Percentiles rank a stretch among this genome's conserved stretches.
phyloP scores from a whole-genome alignment of 2,797 vertebrate species.

The Carapus acus region DNA sequence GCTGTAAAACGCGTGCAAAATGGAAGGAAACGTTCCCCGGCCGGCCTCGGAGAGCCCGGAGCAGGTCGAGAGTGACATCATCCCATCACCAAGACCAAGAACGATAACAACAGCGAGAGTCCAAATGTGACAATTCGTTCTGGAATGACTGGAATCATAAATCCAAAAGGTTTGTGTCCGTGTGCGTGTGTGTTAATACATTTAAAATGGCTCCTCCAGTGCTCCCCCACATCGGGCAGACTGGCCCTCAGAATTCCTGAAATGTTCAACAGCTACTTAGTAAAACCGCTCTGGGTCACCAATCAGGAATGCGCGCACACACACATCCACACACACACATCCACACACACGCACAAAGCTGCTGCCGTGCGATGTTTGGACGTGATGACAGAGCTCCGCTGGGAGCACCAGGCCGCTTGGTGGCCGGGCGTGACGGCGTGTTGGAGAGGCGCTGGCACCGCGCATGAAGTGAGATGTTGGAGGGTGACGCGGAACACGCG shows the following conservation, averaged over 20 bases:
- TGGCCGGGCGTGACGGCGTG: slow-evolving; percentile 47
- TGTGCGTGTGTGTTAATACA: slow-evolving; percentile 37
- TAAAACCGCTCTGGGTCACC: slow-evolving; percentile 40
- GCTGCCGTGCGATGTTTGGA: slow-evolving; percentile 52
- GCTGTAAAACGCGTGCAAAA: slow-evolving; percentile 14
- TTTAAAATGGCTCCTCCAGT: slow-evolving; percentile 26
- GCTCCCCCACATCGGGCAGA: slow-evolving; percentile 38
- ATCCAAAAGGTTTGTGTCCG: too few species aligned
- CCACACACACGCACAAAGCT: too few species aligned
- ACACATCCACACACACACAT: too few species aligned
- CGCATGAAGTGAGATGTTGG: slow-evolving; percentile 23
- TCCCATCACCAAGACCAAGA: too few species aligned
- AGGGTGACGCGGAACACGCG: slow-evolving; percentile 12
- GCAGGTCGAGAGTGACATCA: too few species aligned
- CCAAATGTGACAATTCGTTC: too few species aligned
- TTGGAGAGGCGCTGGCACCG: slow-evolving; percentile 7
- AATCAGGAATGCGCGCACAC: slow-evolving; percentile 65
- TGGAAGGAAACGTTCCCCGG: too few species aligned
- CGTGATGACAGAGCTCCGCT: slow-evolving; percentile 61
- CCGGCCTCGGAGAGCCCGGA: too few species aligned
- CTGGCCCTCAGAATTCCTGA: slow-evolving; percentile 38
- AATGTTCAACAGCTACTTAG: slow-evolving; percentile 64
- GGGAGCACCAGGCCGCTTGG: slow-evolving; percentile 50
- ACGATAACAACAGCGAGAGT: too few species aligned
- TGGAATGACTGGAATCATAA: too few species aligned